Conservation (phyloP, 92 coral and sea anemone species). For the Zoanthus sansibaricus region DNA sequence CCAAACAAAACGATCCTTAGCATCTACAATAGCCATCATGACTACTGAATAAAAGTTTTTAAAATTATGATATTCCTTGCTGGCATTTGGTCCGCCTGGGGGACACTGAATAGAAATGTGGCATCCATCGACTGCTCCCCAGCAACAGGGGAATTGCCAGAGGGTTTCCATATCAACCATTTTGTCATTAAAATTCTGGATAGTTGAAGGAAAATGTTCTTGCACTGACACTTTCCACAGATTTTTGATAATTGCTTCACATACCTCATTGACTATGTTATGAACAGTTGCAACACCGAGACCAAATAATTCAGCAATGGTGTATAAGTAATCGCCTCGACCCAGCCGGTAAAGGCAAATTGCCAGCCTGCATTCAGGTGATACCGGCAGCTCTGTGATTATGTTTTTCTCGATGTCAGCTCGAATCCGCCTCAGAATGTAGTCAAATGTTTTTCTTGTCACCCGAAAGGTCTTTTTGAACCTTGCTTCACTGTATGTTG, state of each 20-base stretch:
- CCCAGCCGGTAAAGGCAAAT: background rate
- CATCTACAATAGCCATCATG: background rate
- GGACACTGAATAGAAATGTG: background rate
- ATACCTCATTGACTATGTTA: background rate
- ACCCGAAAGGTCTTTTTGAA: conserved; percentile 20
- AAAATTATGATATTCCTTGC: background rate
- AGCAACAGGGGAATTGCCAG: background rate
- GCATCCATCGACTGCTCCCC: background rate
- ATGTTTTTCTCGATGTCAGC: background rate
- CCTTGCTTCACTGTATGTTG: conserved; percentile 8
- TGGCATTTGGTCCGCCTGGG: background rate
- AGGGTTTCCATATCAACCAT: background rate
- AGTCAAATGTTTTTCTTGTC: conserved; percentile 25
- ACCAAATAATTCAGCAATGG: background rate
- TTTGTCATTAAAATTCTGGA: background rate
- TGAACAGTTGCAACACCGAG: background rate
- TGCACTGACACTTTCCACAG: background rate
- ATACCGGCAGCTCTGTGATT: background rate
- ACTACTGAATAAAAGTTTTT: background rate
- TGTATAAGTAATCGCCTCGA: background rate
- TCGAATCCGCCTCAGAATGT: background rate
- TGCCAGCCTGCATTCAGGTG: background rate
- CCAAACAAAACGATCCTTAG: background rate
- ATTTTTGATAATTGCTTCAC: background rate
- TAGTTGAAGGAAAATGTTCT: background rate